Evolutionary conservation across 2,113 vertebrate species (phyloP).

Genomic region (Spheniscus mendiculus): DNA sequence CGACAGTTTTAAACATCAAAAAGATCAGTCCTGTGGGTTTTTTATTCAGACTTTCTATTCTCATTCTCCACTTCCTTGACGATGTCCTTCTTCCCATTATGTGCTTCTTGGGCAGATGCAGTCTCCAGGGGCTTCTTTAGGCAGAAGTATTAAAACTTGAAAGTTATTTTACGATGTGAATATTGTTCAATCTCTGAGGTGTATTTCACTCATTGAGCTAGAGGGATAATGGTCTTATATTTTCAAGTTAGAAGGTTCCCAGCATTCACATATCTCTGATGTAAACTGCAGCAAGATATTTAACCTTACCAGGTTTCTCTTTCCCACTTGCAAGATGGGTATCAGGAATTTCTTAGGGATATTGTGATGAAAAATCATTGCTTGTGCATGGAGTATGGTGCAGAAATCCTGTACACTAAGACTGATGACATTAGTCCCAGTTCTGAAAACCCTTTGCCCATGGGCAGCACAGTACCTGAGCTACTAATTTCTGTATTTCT

Average conservation of each 20-base stretch:
- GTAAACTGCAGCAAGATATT: background rate
- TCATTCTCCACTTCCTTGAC: background rate
- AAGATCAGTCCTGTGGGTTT: background rate
- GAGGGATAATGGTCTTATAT: background rate
- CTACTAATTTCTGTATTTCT: background rate
- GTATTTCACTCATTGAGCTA: background rate
- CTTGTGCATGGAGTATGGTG: background rate
- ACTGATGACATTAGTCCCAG: background rate
- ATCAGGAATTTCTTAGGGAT: background rate
- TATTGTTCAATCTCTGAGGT: background rate
- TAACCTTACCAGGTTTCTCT: background rate
- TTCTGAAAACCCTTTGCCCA: background rate
- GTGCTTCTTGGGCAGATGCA: background rate
- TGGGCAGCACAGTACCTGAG: background rate
- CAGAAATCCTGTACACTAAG: background rate
- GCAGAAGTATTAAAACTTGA: background rate
- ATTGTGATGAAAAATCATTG: background rate
- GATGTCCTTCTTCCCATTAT: background rate
- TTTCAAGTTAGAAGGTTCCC: background rate
- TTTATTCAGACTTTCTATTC: background rate
- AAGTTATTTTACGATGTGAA: background rate
- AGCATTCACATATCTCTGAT: background rate
- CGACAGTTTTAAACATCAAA: background rate
- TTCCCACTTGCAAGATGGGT: background rate
- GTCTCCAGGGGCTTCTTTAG: background rate